Percentiles rank a stretch among this genome's conserved stretches.
Conservation (phyloP, 2,888 invertebrate species). For the Pristionchus japonicus region DNA sequence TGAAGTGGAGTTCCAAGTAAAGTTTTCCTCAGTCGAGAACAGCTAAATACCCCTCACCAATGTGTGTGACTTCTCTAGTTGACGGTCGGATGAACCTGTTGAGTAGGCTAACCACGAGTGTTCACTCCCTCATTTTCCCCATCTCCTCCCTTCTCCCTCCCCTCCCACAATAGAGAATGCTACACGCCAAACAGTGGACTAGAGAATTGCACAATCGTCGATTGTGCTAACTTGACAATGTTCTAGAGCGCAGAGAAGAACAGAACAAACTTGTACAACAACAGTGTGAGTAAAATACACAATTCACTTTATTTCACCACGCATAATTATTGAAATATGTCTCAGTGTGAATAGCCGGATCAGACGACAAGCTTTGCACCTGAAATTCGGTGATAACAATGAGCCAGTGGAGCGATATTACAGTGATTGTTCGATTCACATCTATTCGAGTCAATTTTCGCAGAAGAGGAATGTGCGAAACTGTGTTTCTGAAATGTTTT, state of each 20-base stretch:
- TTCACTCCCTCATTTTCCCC: not conserved
- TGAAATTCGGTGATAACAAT: not conserved
- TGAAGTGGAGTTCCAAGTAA: not conserved
- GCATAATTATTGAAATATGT: slow-evolving; percentile 5
- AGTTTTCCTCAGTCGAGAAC: too few species aligned
- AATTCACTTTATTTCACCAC: not conserved
- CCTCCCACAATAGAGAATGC: not conserved
- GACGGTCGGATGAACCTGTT: not conserved
- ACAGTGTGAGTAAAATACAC: too few species aligned
- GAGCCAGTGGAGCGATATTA: not conserved
- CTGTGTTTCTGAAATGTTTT: not conserved
- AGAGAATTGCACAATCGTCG: not conserved
- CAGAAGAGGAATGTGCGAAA: not conserved
- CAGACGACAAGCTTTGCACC: not conserved
- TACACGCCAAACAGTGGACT: not conserved
- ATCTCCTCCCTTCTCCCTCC: not conserved
- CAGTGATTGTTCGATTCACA: not conserved
- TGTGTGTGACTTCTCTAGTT: not conserved
- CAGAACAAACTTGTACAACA: not conserved
- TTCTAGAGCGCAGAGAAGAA: not conserved
- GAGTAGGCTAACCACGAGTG: not conserved
- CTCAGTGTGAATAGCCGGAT: not conserved
- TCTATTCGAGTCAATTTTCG: not conserved
- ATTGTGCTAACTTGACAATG: not conserved
- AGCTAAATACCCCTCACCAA: not conserved